Evolutionary conservation across 2,888 invertebrate species (phyloP).

Genomic region (Polydrusus cervinus): DNA sequence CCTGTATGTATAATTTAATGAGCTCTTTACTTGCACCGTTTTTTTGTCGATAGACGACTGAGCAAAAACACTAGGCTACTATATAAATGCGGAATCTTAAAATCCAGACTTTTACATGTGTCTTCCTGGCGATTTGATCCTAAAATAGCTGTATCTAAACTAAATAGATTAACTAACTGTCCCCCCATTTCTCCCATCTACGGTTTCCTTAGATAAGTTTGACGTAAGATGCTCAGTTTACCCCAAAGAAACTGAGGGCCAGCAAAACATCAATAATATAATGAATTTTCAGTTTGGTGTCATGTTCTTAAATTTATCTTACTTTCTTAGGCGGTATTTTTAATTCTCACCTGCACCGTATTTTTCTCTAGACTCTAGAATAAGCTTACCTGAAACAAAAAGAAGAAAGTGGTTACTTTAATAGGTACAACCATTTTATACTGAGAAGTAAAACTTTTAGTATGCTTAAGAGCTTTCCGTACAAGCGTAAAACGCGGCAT

Average conservation of each 20-base stretch:
- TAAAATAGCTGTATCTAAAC: neutral
- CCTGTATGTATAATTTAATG: too few species aligned
- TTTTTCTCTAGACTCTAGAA: neutral
- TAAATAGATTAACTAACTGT: constrained; percentile 17
- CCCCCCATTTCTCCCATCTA: neutral
- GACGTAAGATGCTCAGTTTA: neutral
- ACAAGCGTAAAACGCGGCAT: too few species aligned
- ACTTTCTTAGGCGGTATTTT: neutral
- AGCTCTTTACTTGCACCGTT: too few species aligned
- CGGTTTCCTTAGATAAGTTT: neutral
- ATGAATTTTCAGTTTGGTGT: neutral
- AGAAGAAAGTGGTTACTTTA: too few species aligned
- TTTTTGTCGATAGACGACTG: too few species aligned
- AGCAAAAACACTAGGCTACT: too few species aligned
- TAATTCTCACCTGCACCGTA: neutral
- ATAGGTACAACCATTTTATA: too few species aligned
- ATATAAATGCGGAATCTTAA: too few species aligned
- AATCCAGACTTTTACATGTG: too few species aligned
- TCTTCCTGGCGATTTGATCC: neutral
- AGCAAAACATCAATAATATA: neutral
- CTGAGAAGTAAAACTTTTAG: too few species aligned
- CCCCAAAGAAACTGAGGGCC: neutral
- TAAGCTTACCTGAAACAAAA: neutral
- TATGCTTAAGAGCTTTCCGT: too few species aligned
- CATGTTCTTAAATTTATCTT: neutral